Base-by-base conservation (phyloP, 1,140 invertebrate species). In the Drosophila pseudoananassae region DNA sequence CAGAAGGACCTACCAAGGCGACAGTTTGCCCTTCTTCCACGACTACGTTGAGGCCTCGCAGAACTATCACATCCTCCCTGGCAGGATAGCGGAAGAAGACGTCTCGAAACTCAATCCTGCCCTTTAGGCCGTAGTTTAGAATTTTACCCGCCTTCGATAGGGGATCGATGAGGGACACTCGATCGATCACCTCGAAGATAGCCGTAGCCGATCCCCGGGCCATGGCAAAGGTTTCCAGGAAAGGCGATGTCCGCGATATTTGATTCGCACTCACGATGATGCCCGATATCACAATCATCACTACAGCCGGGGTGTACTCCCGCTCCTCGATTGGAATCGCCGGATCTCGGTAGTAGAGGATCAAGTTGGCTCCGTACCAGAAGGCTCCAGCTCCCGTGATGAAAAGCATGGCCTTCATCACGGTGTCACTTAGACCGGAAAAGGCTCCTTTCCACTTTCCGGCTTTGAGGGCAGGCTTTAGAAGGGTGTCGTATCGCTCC, bases 361-460 rank as follows among this genome's bases (percentile, higher is more conserved):
- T 95, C 17, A 97, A 92, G 45, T 94, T 93, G 0, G 96, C 95
- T 0, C 96, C 97, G 90, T 97, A 97, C 96, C 96, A 98, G 91
- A 98, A 97, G 0, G 96, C 94, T 0, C 97, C 89, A 0, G 96
- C 94, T 79, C 97, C 97, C 8, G 94, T 95, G n/a, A 94, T 92
- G 78, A 97, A 98, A 49, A 97, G 95, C 58, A 97, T 95, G 65
- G 97, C 93, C 94, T 96, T 97, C 92, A 97, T 94, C 27, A 96
- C 93, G 3, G 95, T 95, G 23, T 95, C 93, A 10, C 96, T 96
- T 2, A 96, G 90, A 0, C 96, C 97, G 1, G 95, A 95, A 81
- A 94, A 95, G 57, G 96, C 91, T 4, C 96, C 96, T 82, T 97
- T 96, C 70, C 92, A 93, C 12, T 94, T 93, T 0, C 96, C 96